Evolutionary conservation across 2,888 invertebrate species (phyloP).

Genomic region (Podotricha telesiphe): DNA sequence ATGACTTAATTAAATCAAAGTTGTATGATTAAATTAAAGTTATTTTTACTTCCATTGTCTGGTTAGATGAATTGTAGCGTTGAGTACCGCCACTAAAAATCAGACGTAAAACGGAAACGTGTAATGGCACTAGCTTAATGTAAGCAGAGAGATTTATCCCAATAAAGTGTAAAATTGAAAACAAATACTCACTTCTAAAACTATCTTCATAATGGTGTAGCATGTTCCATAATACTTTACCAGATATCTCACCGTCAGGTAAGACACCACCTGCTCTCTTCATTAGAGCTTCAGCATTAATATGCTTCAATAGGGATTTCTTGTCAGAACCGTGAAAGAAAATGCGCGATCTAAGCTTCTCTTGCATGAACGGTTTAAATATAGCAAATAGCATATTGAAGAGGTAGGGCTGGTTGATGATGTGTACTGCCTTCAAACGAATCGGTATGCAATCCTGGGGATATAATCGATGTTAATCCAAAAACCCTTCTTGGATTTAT

Average conservation of each 20-base stretch:
- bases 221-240: slow-evolving; percentile 86
- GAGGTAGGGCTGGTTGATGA: slow-evolving; percentile 93
- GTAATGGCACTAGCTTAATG: no score
- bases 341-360: slow-evolving; percentile 91
- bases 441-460: slow-evolving; percentile 91
- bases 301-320: slow-evolving; percentile 82
- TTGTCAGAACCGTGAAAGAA: slow-evolving; percentile 89
- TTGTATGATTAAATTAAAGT: no score
- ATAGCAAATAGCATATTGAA: slow-evolving; percentile 94
- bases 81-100: no score
- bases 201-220: slow-evolving; percentile 86
- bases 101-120: no score
- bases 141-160: no score
- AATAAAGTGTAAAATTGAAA: not conserved
- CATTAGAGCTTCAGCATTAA: slow-evolving; percentile 85
- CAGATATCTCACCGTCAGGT: slow-evolving; percentile 85
- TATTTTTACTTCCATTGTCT: no score
- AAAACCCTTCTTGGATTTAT: no score
- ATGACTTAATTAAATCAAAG: no score
- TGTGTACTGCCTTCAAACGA: slow-evolving; percentile 92
- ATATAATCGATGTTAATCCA: slow-evolving; percentile 5
- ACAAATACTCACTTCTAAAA: slow-evolving; percentile 84
- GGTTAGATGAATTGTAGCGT: no score
- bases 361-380: slow-evolving; percentile 93
- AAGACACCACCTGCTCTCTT: slow-evolving; percentile 87